phyloP scores from a whole-genome alignment of 2,797 vertebrate genomes.

The Euthynnus affinis region DNA sequence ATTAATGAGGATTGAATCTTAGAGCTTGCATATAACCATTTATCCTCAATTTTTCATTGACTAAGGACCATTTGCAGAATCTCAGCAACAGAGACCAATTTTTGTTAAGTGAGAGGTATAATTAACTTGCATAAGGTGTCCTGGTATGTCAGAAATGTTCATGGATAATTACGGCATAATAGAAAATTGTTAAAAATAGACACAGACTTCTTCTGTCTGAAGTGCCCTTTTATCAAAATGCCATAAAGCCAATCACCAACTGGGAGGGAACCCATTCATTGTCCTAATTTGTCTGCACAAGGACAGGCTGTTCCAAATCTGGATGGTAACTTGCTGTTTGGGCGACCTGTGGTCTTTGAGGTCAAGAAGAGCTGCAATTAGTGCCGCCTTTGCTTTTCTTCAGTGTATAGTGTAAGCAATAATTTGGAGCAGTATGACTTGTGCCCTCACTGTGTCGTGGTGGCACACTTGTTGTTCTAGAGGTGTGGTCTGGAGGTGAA shows the following conservation, averaged over 20 bases:
- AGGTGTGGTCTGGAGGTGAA: constrained; percentile 45
- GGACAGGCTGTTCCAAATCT: constrained; percentile 66
- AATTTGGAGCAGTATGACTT: constrained; percentile 48
- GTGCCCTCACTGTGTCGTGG: constrained; percentile 35
- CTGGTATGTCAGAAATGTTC: constrained; percentile 17
- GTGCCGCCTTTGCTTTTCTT: constrained; percentile 50
- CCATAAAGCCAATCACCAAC: constrained; percentile 46
- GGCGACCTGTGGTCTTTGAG: constrained; percentile 56
- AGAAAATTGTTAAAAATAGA: constrained; percentile 37
- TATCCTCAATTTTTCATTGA: constrained; percentile 9
- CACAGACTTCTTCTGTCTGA: constrained; percentile 10
- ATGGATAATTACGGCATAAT: constrained; percentile 22
- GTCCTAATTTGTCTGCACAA: constrained; percentile 61
- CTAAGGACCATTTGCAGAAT: neutral
- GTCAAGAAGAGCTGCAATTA: constrained; percentile 63
- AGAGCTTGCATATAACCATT: neutral
- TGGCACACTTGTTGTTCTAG: constrained; percentile 34
- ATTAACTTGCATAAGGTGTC: constrained; percentile 10
- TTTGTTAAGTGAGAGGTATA: constrained; percentile 2
- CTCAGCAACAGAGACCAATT: neutral
- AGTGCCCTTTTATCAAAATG: constrained; percentile 62
- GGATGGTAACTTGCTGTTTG: constrained; percentile 61
- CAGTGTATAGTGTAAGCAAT: constrained; percentile 47
- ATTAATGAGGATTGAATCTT: constrained; percentile 40
- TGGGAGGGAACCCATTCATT: constrained; percentile 59